Evolutionary conservation across 2,888 invertebrate genomes (phyloP).

Genomic region (Ametastegia equiseti): DNA sequence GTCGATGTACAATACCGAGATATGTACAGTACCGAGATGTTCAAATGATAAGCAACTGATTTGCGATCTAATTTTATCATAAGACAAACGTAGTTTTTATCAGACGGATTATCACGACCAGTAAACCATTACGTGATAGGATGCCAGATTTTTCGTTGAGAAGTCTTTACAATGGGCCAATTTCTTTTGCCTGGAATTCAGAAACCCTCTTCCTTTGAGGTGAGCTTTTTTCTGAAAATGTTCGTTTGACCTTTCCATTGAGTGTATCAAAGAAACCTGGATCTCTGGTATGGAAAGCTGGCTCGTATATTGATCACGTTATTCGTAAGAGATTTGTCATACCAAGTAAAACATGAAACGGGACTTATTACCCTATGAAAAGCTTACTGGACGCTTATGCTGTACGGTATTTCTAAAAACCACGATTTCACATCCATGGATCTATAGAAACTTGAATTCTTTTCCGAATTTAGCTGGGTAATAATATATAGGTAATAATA

Average conservation of each 20-base stretch:
- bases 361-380: neutral
- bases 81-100: neutral
- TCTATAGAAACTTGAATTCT: too few relatives aligned
- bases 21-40: neutral
- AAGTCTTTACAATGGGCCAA: neutral
- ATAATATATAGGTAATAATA: conserved; percentile 36
- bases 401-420: neutral
- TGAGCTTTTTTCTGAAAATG: neutral
- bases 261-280: neutral
- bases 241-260: neutral
- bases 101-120: neutral
- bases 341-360: neutral
- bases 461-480: too few relatives aligned
- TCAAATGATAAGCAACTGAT: conserved; percentile 1
- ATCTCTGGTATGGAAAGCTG: neutral
- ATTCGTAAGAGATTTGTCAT: neutral
- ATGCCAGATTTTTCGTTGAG: neutral
- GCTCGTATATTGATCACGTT: neutral
- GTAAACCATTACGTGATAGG: neutral
- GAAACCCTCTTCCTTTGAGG: neutral
- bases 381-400: neutral
- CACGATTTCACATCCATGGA: neutral
- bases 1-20: neutral
- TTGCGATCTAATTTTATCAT: neutral
- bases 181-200: neutral